Conservation (phyloP, 92 coral and sea anemone species). For the Anthopleura xanthogrammica region DNA sequence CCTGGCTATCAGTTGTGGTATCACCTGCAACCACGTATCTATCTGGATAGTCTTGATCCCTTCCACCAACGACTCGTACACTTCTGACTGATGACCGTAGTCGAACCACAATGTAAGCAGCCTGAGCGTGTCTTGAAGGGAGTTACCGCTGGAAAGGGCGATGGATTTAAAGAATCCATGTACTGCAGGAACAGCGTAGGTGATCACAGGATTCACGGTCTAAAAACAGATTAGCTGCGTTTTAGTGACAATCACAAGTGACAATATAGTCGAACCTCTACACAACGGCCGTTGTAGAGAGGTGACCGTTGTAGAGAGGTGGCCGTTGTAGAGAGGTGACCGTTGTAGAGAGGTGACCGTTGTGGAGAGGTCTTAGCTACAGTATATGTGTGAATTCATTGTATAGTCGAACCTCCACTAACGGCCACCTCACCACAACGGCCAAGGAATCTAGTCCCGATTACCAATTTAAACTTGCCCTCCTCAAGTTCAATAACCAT, state of each 20-base stretch:
- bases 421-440: too few relatives aligned
- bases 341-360: too few relatives aligned
- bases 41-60: conserved; percentile 98
- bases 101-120: conserved; percentile 94
- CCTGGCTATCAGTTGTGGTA: conserved; percentile 97
- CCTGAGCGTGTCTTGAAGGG: conserved; percentile 95
- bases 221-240: not conserved
- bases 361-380: too few relatives aligned
- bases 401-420: too few relatives aligned
- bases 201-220: conserved; percentile 76
- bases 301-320: too few relatives aligned
- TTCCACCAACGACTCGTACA: conserved; percentile 93
- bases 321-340: too few relatives aligned
- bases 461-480: too few relatives aligned
- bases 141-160: conserved; percentile 93
- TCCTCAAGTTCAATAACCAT: not conserved
- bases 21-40: conserved; percentile 96
- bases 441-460: too few relatives aligned
- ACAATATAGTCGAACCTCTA: too few relatives aligned
- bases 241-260: too few relatives aligned
- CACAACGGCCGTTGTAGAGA: too few relatives aligned
- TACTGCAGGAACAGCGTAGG: conserved; percentile 94
- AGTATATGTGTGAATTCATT: too few relatives aligned
- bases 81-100: conserved; percentile 89
- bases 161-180: conserved; percentile 98